Base-by-base conservation (phyloP, 2,113 vertebrate species). In the Cinclus mexicanus region DNA sequence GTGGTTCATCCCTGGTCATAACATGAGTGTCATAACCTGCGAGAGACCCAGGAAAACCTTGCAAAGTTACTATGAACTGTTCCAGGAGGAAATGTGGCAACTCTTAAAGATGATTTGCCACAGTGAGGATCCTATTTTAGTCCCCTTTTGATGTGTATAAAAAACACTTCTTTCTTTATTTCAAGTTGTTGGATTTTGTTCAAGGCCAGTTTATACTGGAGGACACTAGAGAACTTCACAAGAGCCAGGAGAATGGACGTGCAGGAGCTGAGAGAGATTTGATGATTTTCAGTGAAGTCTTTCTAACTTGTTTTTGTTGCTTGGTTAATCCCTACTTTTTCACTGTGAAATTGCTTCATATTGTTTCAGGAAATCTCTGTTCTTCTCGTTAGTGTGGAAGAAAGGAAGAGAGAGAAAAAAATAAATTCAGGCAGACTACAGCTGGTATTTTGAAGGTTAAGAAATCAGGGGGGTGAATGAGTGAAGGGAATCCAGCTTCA, bases 381-480 rank as follows among this genome's bases (percentile, higher is more conserved):
- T 80, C 39, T 87, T 86, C 24, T 79, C 52, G 63, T 70, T 93
- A 29, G 33, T 25, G 20, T 64, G 49, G 47, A 86, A 94, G 22
- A 88, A 33, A 59, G 56, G 71, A 46, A 72, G 56, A 75, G 46
- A 75, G 42, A 53, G 25, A 53, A 26, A 22, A 41, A 81, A 60
- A 70, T 28, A 70, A 87, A 80, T 35, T 74, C 55, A 61, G 55
- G 46, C 18, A 92, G 59, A 39, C 47, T 80, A 46, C 15, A 42
- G 56, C 46, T 86, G 77, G 10, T 93, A 53, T 79, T 95, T 71
- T 71, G 91, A 44, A 86, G 41, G 87, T 94, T 82, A 90, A 84
- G 81, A 95, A 92, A 68, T 76, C 83, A 57, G 70, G 44, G 19
- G 83, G 57, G 50, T n/a, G 87, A 91, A 87, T 47, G 61, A 89